These are phyloP conservation scores for Dendrolimus kikuchii DNA, from an alignment of 1,140 invertebrate genomes.

Conservation along the genomic window DNA sequence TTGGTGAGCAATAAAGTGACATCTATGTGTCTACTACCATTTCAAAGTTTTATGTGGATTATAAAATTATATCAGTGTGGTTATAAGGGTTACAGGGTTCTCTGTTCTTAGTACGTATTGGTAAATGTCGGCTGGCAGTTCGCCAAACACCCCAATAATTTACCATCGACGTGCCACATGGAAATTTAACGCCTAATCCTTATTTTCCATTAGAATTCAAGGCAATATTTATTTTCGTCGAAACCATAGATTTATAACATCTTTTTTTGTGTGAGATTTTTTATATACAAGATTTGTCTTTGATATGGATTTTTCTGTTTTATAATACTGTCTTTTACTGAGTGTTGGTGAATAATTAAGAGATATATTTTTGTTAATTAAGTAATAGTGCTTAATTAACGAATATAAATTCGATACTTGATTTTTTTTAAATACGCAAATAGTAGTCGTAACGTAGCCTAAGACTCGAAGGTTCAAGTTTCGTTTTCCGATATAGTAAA, in stretches of 20 bases:
- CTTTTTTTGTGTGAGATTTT: constrained; percentile 6
- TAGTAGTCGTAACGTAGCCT: no score
- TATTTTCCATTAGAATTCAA: constrained; percentile 31
- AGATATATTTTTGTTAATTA: no score
- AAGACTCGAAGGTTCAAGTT: no score
- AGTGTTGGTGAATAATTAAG: no score
- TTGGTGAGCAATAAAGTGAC: no score
- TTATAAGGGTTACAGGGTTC: constrained; percentile 15
- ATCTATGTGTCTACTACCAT: no score
- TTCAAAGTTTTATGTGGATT: not conserved
- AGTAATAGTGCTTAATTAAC: no score
- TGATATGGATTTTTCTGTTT: no score
- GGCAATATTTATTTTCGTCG: constrained; percentile 9
- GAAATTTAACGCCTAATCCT: constrained; percentile 44
- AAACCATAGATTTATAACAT: constrained; percentile 10
- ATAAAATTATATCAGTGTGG: constrained; percentile 19
- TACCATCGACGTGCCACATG: constrained; percentile 43
- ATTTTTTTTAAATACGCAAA: no score
- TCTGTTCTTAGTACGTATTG: constrained; percentile 26
- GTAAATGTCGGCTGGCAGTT: constrained; percentile 23
- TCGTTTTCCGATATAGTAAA: no score
- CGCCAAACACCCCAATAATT: constrained; percentile 46
- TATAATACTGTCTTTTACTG: no score
- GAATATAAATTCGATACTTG: no score
- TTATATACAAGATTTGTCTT: not conserved